These are phyloP conservation scores for Aurelia sp. DNA, from an alignment of 30 jellyfish, hydroid and myxozoan species.

Conservation along the genomic window DNA sequence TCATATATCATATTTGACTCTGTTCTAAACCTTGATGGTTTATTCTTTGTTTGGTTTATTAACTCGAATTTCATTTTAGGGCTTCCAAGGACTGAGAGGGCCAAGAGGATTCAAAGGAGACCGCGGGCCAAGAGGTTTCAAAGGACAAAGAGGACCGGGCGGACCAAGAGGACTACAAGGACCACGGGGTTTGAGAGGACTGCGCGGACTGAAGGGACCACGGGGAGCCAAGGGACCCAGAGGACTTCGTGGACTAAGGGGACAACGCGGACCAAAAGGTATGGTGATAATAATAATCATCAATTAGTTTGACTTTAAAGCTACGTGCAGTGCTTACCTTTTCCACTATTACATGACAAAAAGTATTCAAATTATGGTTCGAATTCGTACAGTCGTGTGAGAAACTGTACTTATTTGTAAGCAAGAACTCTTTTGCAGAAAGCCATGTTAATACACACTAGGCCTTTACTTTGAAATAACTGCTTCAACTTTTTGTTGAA, in stretches of 20 bases:
- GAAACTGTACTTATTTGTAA: too few relatives aligned
- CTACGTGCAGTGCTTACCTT: too few relatives aligned
- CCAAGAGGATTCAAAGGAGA: conserved; percentile 15
- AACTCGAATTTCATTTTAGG: background rate
- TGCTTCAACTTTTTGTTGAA: too few relatives aligned
- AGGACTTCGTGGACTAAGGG: conserved; percentile 30
- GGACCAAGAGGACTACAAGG: conserved; percentile 13
- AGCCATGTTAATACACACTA: too few relatives aligned
- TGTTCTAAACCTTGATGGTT: too few relatives aligned
- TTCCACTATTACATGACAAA: too few relatives aligned
- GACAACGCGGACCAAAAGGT: conserved; percentile 32
- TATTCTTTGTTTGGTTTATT: background rate
- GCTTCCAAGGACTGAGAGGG: conserved; percentile 10
- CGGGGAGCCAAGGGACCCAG: background rate
- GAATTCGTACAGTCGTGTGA: too few relatives aligned
- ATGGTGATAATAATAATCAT: background rate
- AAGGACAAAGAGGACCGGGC: conserved; percentile 31
- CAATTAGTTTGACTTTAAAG: too few relatives aligned
- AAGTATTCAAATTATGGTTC: too few relatives aligned
- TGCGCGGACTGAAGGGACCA: background rate
- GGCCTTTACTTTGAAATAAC: too few relatives aligned
- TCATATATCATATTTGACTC: too few relatives aligned
- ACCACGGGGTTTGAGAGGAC: background rate
- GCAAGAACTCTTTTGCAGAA: too few relatives aligned
- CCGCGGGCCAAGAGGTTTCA: conserved; percentile 32